Evolutionary conservation across 1,140 invertebrate species (phyloP).

Genomic region (Brachionus koreanus): DNA sequence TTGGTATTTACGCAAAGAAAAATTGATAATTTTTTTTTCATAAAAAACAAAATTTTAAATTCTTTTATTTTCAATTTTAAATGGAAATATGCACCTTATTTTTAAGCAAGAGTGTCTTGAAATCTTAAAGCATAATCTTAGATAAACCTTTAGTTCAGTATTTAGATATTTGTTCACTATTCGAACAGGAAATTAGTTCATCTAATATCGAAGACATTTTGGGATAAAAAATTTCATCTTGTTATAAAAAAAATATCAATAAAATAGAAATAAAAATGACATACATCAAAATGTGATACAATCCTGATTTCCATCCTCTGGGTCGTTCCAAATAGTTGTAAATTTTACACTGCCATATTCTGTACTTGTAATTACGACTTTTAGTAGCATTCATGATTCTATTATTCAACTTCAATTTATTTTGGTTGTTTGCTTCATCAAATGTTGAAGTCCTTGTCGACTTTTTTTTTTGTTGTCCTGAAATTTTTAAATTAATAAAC

Average conservation of each 20-base stretch:
- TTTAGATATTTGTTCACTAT: not conserved
- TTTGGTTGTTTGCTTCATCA: not conserved
- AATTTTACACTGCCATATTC: constrained; percentile 78
- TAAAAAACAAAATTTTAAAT: not conserved
- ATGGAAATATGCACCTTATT: not conserved
- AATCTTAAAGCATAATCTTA: not conserved
- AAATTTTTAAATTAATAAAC: not conserved
- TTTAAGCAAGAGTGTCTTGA: not conserved
- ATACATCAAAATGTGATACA: constrained; percentile 90
- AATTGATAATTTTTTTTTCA: not conserved
- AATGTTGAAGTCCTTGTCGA: not conserved
- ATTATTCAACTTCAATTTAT: not conserved
- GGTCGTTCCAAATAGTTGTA: constrained; percentile 92
- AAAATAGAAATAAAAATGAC: constrained; percentile 55
- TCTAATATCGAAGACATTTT: not conserved
- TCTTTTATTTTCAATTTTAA: not conserved
- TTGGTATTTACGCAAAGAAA: not conserved
- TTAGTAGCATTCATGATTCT: not conserved
- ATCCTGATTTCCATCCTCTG: constrained; percentile 73
- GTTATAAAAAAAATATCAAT: too few relatives aligned
- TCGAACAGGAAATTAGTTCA: not conserved
- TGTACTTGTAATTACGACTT: constrained; percentile 60
- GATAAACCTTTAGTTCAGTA: not conserved
- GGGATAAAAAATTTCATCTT: not conserved
- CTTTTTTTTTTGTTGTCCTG: not conserved